phyloP scores from a whole-genome alignment of 2,888 invertebrate genomes.

The Meloe dianella region DNA sequence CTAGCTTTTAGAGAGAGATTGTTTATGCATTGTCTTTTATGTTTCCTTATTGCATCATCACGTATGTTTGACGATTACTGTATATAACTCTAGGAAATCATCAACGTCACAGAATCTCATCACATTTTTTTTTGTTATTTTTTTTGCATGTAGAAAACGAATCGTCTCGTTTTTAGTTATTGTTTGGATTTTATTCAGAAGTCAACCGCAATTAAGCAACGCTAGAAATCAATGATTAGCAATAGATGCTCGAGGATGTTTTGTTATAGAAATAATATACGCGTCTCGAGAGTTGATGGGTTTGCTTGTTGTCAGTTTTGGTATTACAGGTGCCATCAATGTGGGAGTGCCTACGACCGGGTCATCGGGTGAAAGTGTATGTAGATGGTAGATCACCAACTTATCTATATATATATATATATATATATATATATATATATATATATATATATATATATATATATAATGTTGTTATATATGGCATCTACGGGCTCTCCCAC shows the following conservation, averaged over 20 bases:
- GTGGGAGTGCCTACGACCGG: constrained; percentile 47
- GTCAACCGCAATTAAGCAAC: constrained; percentile 4
- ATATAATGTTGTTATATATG: constrained; percentile 31
- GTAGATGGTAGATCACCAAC: constrained; percentile 26
- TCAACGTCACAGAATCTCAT: not conserved
- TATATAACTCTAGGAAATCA: not conserved
- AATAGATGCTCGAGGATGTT: constrained; percentile 17
- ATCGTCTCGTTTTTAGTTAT: constrained; percentile 13
- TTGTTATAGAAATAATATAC: not conserved
- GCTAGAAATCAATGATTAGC: constrained; percentile 23
- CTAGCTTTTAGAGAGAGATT: constrained; percentile 19
- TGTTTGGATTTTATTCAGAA: constrained; percentile 27
- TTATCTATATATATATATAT: constrained; percentile 5
- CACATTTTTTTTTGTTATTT: not conserved
- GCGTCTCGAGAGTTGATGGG: constrained; percentile 15
- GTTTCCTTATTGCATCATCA: constrained; percentile 23
- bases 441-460: constrained; percentile 20
- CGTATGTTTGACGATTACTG: constrained; percentile 16
- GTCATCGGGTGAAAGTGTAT: constrained; percentile 49
- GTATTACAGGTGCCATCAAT: constrained; percentile 43
- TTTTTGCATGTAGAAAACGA: not conserved
- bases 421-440: constrained; percentile 13
- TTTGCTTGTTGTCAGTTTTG: constrained; percentile 28
- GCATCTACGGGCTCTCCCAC: constrained; percentile 39
- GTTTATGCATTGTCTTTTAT: constrained; percentile 19